phyloP scores from a whole-genome alignment of 1,140 invertebrate species.

The Drosophila punjabiensis region DNA sequence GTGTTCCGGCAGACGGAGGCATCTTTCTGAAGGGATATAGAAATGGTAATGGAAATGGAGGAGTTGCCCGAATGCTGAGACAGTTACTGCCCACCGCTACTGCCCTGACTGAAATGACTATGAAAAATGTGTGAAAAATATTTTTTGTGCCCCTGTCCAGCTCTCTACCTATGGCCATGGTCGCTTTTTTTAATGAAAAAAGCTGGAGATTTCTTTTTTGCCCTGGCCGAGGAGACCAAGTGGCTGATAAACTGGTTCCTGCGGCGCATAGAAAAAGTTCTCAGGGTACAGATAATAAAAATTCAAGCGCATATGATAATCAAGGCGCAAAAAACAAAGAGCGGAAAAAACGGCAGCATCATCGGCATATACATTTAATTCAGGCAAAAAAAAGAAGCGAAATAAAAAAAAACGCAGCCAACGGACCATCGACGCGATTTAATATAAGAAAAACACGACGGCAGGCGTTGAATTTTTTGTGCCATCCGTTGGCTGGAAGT shows the following conservation, averaged over 20 bases:
- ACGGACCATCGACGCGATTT: conserved; percentile 80
- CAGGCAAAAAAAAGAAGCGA: conserved; percentile 67
- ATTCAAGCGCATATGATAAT: conserved; percentile 85
- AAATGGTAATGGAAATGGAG: conserved; percentile 67
- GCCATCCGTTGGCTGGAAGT: conserved; percentile 40
- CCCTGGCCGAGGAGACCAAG: conserved; percentile 79
- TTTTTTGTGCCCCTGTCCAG: conserved; percentile 73
- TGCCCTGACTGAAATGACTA: conserved; percentile 77
- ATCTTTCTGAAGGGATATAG: conserved; percentile 16
- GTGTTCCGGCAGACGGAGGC: conserved; percentile 54
- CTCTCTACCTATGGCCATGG: conserved; percentile 56
- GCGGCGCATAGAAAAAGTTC: conserved; percentile 82
- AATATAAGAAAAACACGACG: conserved; percentile 81
- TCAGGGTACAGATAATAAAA: conserved; percentile 85
- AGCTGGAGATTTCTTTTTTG: conserved; percentile 50
- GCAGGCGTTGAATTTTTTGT: conserved; percentile 67
- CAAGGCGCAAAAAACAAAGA: conserved; percentile 70
- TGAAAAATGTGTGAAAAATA: conserved; percentile 85
- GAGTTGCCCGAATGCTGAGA: conserved; percentile 76
- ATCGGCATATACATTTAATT: conserved; percentile 75
- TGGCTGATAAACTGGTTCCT: conserved; percentile 84
- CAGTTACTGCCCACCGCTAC: conserved; percentile 74
- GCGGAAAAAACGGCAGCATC: conserved; percentile 63
- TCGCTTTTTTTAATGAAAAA: conserved; percentile 75
- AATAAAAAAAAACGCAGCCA: conserved; percentile 46